These are phyloP conservation scores for Zygothrica quintamaculata DNA, from an alignment of 2,888 invertebrate genomes.

Conservation along the genomic window DNA sequence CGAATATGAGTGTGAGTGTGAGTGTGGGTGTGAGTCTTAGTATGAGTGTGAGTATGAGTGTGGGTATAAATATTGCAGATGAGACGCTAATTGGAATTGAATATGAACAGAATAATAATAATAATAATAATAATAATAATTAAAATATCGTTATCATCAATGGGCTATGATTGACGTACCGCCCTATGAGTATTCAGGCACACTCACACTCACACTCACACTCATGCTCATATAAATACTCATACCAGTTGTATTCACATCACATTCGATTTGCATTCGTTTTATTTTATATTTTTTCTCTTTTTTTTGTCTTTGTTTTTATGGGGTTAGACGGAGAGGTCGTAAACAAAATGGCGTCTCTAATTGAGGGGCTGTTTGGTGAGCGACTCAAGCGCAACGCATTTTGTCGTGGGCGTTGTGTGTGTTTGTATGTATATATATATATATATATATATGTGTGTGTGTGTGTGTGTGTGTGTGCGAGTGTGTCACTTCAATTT, in stretches of 20 bases:
- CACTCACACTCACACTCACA: constrained; percentile 1
- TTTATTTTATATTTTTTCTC: too few relatives aligned
- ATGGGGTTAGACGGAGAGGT: constrained; percentile 44
- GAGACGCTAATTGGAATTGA: neutral
- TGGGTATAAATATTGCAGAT: too few relatives aligned
- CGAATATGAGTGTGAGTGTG: too few relatives aligned
- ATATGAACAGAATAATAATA: constrained; percentile 1
- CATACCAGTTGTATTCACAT: constrained; percentile 28
- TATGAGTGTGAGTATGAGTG: too few relatives aligned
- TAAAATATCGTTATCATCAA: constrained; percentile 37
- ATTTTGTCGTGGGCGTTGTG: constrained; percentile 20
- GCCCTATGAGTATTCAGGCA: constrained; percentile 5
- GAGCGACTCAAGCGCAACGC: constrained; percentile 67
- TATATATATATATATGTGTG: constrained; percentile 1
- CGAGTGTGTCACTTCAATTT: constrained; percentile 73
- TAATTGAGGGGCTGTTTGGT: constrained; percentile 68
- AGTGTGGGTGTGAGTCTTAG: too few relatives aligned
- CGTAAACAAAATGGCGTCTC: constrained; percentile 74
- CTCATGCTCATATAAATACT: too few relatives aligned
- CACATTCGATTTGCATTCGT: constrained; percentile 49
- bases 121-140: constrained; percentile 27
- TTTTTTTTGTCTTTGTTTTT: too few relatives aligned
- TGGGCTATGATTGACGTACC: constrained; percentile 34
- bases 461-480: constrained; percentile 16
- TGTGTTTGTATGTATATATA: neutral